These are phyloP conservation scores for Nebria ingens DNA, from an alignment of 1,140 invertebrate genomes.

Conservation along the genomic window DNA sequence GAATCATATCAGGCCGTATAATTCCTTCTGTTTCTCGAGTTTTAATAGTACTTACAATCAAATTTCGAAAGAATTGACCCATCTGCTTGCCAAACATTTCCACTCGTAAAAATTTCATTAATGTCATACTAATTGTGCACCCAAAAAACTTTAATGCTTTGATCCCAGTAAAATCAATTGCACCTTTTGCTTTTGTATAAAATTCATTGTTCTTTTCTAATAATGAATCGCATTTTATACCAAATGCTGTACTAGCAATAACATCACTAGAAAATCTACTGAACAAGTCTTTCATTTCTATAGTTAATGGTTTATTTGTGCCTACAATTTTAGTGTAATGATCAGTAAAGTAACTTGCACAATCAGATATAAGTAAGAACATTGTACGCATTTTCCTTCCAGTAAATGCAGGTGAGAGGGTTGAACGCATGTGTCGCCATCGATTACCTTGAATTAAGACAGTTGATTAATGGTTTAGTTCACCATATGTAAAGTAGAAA, in stretches of 20 bases:
- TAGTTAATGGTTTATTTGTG: constrained; percentile 17
- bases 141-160: constrained; percentile 13
- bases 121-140: background rate
- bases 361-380: constrained; percentile 38
- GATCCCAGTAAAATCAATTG: constrained; percentile 27
- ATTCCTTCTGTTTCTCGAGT: constrained; percentile 28
- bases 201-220: constrained; percentile 36
- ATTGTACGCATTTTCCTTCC: constrained; percentile 44
- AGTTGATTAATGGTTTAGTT: too few species aligned
- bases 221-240: constrained; percentile 36
- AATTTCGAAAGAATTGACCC: constrained; percentile 27
- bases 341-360: constrained; percentile 24
- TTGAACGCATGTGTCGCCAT: constrained; percentile 44
- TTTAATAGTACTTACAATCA: constrained; percentile 30
- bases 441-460: too few species aligned
- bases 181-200: constrained; percentile 31
- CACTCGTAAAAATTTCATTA: background rate
- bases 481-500: too few species aligned
- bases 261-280: constrained; percentile 38
- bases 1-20: constrained; percentile 36
- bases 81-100: constrained; percentile 22
- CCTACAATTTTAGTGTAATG: constrained; percentile 10
- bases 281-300: constrained; percentile 38
- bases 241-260: constrained; percentile 41
- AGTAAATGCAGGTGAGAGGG: constrained; percentile 47